Conservation (phyloP, 2,888 invertebrate genomes). For the Orthosia gothica region DNA sequence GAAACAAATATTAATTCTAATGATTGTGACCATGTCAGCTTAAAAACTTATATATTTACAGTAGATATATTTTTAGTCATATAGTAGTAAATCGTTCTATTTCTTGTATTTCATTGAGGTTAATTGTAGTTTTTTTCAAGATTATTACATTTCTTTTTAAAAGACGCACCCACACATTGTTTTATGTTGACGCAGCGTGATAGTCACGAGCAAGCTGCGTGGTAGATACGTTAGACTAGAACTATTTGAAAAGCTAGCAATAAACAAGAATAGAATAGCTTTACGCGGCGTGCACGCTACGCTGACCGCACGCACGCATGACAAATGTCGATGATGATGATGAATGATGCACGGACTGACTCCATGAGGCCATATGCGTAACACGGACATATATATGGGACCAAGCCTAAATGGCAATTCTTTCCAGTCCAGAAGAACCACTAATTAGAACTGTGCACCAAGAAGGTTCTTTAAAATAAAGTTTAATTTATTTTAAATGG, state of each 20-base stretch:
- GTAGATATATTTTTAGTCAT: neutral
- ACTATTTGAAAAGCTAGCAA: slow-evolving; percentile 6
- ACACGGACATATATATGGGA: neutral
- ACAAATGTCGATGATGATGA: neutral
- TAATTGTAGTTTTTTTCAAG: slow-evolving; percentile 7
- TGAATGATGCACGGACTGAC: neutral
- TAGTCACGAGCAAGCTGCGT: slow-evolving; percentile 28
- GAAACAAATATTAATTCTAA: too few relatives aligned
- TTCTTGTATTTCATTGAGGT: slow-evolving; percentile 17
- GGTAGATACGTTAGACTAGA: slow-evolving; percentile 16
- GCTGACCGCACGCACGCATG: neutral
- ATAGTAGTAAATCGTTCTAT: neutral
- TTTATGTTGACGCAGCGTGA: slow-evolving; percentile 12
- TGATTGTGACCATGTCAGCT: too few relatives aligned
- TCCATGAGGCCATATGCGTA: neutral
- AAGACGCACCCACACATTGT: slow-evolving; percentile 6
- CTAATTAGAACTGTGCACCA: neutral
- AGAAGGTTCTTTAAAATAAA: slow-evolving; percentile 2
- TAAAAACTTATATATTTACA: too few relatives aligned
- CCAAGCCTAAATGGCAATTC: neutral
- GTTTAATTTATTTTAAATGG: neutral
- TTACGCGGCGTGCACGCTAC: neutral
- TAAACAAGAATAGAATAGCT: slow-evolving; percentile 13
- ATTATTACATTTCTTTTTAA: neutral
- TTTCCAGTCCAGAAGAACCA: neutral